Percentiles rank a stretch among this genome's conserved stretches.
phyloP scores from a whole-genome alignment of 2,113 vertebrate species.

The Mesitornis unicolor region DNA sequence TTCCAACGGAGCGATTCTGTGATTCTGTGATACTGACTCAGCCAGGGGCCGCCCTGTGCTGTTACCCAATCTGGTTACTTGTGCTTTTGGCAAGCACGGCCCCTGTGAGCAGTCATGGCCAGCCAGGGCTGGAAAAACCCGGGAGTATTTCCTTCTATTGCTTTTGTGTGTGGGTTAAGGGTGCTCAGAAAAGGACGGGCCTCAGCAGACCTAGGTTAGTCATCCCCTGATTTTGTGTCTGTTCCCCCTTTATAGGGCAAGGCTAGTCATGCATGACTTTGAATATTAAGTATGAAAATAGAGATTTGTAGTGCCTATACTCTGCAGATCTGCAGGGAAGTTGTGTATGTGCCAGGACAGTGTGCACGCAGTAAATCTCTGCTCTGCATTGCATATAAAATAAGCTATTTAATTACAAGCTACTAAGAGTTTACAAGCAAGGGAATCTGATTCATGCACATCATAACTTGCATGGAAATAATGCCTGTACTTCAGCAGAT shows the following conservation, averaged over 20 bases:
- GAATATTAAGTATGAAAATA: neutral
- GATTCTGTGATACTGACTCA: too few species aligned
- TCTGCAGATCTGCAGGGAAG: neutral
- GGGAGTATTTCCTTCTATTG: neutral
- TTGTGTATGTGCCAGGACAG: neutral
- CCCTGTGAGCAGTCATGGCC: neutral
- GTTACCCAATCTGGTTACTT: rapidly evolving
- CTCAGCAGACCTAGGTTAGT: neutral
- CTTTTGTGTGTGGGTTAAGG: neutral
- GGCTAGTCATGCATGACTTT: neutral
- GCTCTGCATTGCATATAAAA: neutral
- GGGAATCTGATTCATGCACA: conserved; percentile 18
- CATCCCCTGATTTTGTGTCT: neutral
- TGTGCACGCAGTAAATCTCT: neutral
- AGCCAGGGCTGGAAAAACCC: neutral
- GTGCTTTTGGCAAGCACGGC: neutral
- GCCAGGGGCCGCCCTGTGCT: neutral
- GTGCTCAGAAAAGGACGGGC: neutral
- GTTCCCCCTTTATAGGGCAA: neutral
- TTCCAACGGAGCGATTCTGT: too few species aligned
- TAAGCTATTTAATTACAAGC: conserved; percentile 30
- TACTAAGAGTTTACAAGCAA: conserved; percentile 22
- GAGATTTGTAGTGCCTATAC: neutral
- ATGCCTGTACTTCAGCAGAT: conserved; percentile 11
- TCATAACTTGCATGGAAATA: conserved; percentile 34